Percentiles rank a stretch among this genome's conserved stretches.
Evolutionary conservation across 1,140 invertebrate species (phyloP).

Genomic region (Eumeta japonica): DNA sequence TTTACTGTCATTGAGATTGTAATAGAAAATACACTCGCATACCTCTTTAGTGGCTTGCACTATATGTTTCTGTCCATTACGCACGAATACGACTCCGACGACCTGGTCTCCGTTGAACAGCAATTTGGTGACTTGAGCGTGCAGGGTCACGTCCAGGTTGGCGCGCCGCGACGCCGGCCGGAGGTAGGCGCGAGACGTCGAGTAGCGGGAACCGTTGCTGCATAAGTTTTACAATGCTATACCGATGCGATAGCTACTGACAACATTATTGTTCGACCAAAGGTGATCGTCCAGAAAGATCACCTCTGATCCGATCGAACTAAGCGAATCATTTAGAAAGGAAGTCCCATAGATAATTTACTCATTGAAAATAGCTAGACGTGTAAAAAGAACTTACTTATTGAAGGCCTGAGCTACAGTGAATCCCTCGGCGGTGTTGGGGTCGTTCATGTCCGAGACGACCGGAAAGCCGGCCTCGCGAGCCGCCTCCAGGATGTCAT

Average conservation of each 20-base stretch:
- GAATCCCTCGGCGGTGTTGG: slow-evolving; percentile 69
- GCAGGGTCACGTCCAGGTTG: slow-evolving; percentile 71
- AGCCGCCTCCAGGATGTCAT: slow-evolving; percentile 24
- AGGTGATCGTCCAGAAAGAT: background rate
- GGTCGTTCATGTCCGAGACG: slow-evolving; percentile 72
- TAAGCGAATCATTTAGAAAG: background rate
- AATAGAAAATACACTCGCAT: background rate
- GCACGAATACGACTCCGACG: slow-evolving; percentile 24
- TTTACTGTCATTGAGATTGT: background rate
- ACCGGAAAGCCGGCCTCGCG: slow-evolving; percentile 24
- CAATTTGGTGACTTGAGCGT: slow-evolving; percentile 65
- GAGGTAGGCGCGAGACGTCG: slow-evolving; percentile 75
- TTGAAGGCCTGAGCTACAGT: slow-evolving; percentile 81
- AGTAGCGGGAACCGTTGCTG: slow-evolving; percentile 79
- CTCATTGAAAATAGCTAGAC: background rate
- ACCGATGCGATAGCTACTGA: background rate
- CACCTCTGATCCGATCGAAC: no score
- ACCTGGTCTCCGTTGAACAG: slow-evolving; percentile 16
- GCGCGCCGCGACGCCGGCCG: slow-evolving; percentile 68
- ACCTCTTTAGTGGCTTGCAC: slow-evolving; percentile 27
- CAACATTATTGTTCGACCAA: background rate
- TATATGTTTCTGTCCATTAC: slow-evolving; percentile 12
- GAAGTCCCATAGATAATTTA: background rate
- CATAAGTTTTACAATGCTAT: no score
- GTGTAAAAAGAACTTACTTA: slow-evolving; percentile 21